phyloP scores from a whole-genome alignment of 2,113 vertebrate genomes.

The Neotoma lepida region DNA sequence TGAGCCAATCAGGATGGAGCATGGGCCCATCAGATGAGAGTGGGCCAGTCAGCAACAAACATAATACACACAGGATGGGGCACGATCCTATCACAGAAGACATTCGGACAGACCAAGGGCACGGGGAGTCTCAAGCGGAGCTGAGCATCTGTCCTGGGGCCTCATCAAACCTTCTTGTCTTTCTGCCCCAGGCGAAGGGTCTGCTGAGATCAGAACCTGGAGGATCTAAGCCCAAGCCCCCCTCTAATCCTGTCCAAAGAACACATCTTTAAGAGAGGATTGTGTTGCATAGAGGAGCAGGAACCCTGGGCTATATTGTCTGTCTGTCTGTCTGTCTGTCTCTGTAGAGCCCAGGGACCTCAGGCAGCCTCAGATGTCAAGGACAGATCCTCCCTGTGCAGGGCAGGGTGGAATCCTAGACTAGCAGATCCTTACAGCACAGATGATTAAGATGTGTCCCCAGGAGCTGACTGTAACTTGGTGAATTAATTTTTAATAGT shows the following conservation, averaged over 20 bases:
- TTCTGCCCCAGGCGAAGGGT: too few species aligned
- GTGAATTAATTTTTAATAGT: constrained; percentile 42
- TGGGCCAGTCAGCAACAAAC: neutral
- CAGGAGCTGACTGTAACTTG: neutral
- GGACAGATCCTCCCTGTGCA: neutral
- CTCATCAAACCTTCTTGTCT: neutral
- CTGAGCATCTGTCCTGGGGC: too few species aligned
- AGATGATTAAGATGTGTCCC: neutral
- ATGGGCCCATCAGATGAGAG: neutral
- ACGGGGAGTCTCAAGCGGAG: neutral
- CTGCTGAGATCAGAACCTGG: neutral
- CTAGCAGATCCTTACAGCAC: neutral
- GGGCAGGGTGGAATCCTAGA: neutral
- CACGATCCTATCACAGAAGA: neutral
- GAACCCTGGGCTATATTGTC: neutral
- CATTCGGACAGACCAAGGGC: neutral
- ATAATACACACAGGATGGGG: neutral
- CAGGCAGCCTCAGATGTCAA: neutral
- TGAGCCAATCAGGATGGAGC: neutral
- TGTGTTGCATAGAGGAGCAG: neutral
- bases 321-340: neutral
- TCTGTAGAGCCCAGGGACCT: neutral
- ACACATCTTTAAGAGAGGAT: neutral
- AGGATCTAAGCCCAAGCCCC: too few species aligned
- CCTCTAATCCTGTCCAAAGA: neutral